Base-by-base conservation (phyloP, 1,140 invertebrate genomes). In the Amphibalanus amphitrite region DNA sequence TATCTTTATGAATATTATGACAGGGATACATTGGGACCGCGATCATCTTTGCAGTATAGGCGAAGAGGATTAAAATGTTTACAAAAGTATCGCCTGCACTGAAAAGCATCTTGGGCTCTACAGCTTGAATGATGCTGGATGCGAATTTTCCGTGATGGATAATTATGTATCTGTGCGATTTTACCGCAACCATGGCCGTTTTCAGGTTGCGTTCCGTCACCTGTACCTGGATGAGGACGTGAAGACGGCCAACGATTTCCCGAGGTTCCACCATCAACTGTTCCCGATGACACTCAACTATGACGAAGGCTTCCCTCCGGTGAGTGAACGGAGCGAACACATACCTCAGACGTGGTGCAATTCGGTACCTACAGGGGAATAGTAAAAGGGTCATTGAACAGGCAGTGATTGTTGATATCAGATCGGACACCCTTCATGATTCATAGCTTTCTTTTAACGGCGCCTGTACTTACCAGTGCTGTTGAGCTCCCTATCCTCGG, bases 181-280 rank as follows among this genome's bases (percentile, higher is more conserved):
- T n/a, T n/a, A n/a, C n/a, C n/a, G n/a, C n/a, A n/a, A n/a, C n/a
- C n/a, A n/a, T n/a, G n/a, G n/a, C n/a, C 15, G 33, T 38, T 82
- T 81, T 70, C 74, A 93, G 90, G 88, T 90, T 3, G 83, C 88
- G n/a, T 85, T 92, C 33, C 86, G 90, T 47, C 85, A 87, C 71
- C 77, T 98, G 0, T 97, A 92, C 91, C 87, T 97, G 77, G 85
- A 83, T 0, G 83, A 93, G 70, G 84, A 88, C 69, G 85, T 99
- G 3, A 95, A 97, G 80, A 79, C 90, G 79, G 91, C 95, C 0
- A 85, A 97, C 3, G 94, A 97, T 81, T 86, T 86, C 0, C 85
- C 89, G 0, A 84, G 95, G 72, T 83, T 98, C 71, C 95, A 99
- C 80, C 92, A 98, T 81, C 96, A 99, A 78, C 82, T 97, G 1